phyloP scores from a whole-genome alignment of 2,797 vertebrate species.

The Caiman crocodilus region DNA sequence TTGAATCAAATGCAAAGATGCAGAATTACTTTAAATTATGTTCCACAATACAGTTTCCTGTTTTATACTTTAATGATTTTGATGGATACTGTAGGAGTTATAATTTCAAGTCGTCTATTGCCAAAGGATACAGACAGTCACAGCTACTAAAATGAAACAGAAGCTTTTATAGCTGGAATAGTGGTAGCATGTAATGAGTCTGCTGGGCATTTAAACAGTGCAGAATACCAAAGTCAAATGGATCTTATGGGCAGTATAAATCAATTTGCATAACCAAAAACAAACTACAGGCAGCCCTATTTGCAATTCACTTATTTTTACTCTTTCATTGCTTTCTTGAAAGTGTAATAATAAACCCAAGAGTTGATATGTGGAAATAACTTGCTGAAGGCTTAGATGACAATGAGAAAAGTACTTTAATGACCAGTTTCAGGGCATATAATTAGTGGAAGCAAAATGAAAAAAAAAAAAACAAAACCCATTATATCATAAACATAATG shows the following conservation, averaged over 20 bases:
- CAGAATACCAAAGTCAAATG: conserved; percentile 3
- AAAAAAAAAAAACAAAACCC: neutral
- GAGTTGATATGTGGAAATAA: conserved; percentile 2
- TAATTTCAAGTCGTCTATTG: neutral
- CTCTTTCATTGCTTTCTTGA: conserved; percentile 31
- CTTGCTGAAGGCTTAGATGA: neutral
- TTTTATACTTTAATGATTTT: neutral
- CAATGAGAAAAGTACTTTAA: conserved; percentile 42
- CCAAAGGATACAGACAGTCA: conserved; percentile 1
- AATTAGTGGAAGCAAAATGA: neutral
- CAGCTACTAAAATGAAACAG: neutral
- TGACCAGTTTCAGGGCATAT: neutral
- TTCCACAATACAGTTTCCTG: neutral
- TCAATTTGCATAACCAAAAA: conserved; percentile 53
- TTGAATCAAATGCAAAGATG: neutral
- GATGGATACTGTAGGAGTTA: neutral
- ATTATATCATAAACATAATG: neutral
- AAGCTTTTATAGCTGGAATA: neutral
- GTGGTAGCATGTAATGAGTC: neutral
- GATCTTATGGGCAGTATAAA: conserved; percentile 54
- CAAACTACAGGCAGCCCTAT: conserved; percentile 30
- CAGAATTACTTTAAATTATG: neutral
- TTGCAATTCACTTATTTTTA: conserved; percentile 41
- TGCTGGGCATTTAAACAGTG: conserved; percentile 8
- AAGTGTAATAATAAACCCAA: conserved; percentile 26